Evolutionary conservation across 2,113 vertebrate genomes (phyloP), one percentile per base, ranked within the genome.

Genomic region (Xiphias gladius): DNA sequence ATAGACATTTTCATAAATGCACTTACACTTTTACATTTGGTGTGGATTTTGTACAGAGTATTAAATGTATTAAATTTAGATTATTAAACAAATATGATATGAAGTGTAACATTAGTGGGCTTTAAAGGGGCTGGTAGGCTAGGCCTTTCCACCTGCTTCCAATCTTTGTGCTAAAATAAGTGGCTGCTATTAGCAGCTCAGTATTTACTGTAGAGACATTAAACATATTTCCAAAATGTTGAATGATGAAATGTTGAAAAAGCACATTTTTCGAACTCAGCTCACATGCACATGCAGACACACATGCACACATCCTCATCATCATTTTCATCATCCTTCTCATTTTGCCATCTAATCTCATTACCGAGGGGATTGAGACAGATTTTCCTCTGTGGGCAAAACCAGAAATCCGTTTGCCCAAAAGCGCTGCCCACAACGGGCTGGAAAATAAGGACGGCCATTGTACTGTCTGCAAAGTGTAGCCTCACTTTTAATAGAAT

Each of bases 271-370:
- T 30, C 54, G 41, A 2, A 19, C 17, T 61, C 58, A 61, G 57
- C 37, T 32, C 24, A 58, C 4, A 13, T 14, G 11, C 30, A 41
- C 8, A 66, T 26, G 1, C 28, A 28, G 22, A 61, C 54, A 54
- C 73, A 32, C 57, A 58, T 37, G 24, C 46, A 63, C 65, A 82
- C 14, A 54, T 54, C 17, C 22, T 48, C 30, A 46, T 87, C 43
- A 67, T 66, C 55, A 52, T 39, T 12, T 28, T 67, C 20, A 54
- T 67, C 73, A 46, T 11, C 41, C 7, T 41, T 59, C 57, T 84
- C 71, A 76, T 76, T 69, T 76, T 59, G 75, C 74, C 50, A 75
- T 86, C 75, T 88, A 80, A 88, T 88, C 83, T 85, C 62, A 92
- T 90, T 88, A 91, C 73, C 24, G 26, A 43, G 6, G 52, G 20